Evolutionary conservation across 1,140 invertebrate genomes (phyloP).

Genomic region (Cecropterus lyciades): DNA sequence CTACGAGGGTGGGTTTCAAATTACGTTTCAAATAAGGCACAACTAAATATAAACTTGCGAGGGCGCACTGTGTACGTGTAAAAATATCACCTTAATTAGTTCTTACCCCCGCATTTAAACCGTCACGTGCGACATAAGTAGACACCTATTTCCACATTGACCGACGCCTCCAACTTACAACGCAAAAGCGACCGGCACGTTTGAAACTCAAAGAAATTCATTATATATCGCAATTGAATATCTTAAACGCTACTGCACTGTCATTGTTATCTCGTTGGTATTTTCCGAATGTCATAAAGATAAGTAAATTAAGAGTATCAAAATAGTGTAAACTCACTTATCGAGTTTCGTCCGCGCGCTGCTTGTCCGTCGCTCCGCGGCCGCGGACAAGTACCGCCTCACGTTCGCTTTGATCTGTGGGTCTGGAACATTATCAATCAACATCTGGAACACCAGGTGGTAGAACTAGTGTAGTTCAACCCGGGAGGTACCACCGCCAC

Average conservation of each 20-base stretch:
- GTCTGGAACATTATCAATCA: constrained; percentile 85
- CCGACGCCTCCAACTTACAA: not conserved
- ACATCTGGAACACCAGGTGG: too few relatives aligned
- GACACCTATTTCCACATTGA: not conserved
- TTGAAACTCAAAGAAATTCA: not conserved
- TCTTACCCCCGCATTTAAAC: constrained; percentile 8
- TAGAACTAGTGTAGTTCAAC: too few relatives aligned
- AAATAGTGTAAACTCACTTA: constrained; percentile 61
- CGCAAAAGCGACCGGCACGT: not conserved
- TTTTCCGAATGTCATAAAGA: constrained; percentile 13
- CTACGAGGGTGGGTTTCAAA: constrained; percentile 55
- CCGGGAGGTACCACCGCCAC: too few relatives aligned
- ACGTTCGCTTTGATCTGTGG: constrained; percentile 93
- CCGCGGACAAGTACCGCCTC: constrained; percentile 88
- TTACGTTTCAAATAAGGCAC: constrained; percentile 52
- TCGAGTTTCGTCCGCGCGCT: constrained; percentile 65
- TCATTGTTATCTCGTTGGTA: constrained; percentile 7
- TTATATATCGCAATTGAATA: not conserved
- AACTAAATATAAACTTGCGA: constrained; percentile 52
- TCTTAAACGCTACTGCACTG: constrained; percentile 10
- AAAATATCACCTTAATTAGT: constrained; percentile 41
- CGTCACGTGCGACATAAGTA: not conserved
- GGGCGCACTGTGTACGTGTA: constrained; percentile 38
- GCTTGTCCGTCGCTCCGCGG: constrained; percentile 70
- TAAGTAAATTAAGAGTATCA: constrained; percentile 25